Conservation (phyloP, 2,797 vertebrate genomes). For the Argyrosomus regius region DNA sequence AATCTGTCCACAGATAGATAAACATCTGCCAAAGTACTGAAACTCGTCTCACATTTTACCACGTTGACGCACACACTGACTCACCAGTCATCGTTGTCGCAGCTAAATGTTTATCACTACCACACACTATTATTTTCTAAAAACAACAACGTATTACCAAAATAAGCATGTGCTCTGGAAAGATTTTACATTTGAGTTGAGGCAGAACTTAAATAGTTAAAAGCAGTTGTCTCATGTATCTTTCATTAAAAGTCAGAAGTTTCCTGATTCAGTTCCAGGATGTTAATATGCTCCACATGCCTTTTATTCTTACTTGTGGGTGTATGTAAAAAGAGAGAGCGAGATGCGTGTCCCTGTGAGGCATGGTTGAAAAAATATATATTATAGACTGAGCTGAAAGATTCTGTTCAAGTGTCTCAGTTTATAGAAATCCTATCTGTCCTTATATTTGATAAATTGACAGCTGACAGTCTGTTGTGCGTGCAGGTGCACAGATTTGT, state of each 20-base stretch:
- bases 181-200: conserved; percentile 13
- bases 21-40: too few relatives aligned
- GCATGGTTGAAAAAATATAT: conserved; percentile 20
- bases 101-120: background rate
- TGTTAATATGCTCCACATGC: conserved; percentile 71
- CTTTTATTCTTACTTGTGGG: conserved; percentile 27
- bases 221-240: conserved; percentile 57
- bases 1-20: too few relatives aligned
- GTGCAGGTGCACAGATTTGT: background rate
- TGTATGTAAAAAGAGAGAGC: conserved; percentile 18
- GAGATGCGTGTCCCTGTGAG: conserved; percentile 24
- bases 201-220: conserved; percentile 51
- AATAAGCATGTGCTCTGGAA: conserved; percentile 2
- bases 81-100: too few relatives aligned
- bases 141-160: background rate
- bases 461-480: background rate
- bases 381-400: conserved; percentile 10
- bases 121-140: background rate
- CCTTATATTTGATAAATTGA: background rate
- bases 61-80: too few relatives aligned
- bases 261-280: conserved; percentile 64
- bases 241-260: conserved; percentile 66
- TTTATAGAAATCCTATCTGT: conserved; percentile 11
- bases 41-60: too few relatives aligned
- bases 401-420: background rate